These are phyloP conservation scores for Aspidiotus destructor DNA, from an alignment of 2,888 invertebrate species.

Conservation along the genomic window DNA sequence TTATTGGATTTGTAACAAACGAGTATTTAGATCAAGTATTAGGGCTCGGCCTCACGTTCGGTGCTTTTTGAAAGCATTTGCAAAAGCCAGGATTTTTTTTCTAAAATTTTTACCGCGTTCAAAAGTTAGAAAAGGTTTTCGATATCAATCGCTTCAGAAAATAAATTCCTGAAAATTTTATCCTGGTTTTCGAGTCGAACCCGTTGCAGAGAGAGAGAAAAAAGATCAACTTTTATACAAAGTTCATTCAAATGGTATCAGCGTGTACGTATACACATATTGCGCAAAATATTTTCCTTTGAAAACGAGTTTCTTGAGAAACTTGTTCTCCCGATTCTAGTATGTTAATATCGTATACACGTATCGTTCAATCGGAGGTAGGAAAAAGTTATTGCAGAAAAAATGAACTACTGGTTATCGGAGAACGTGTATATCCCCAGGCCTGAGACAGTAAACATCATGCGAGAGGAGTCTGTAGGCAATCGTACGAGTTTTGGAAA, in stretches of 20 bases:
- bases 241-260: not conserved
- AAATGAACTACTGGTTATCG: conserved; percentile 27
- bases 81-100: too few species aligned
- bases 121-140: too few species aligned
- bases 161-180: too few species aligned
- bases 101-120: too few species aligned
- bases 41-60: too few species aligned
- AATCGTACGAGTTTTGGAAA: not conserved
- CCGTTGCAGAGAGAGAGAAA: not conserved
- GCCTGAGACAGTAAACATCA: not conserved
- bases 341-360: conserved; percentile 1
- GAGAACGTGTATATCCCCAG: conserved; percentile 21
- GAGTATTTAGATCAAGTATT: too few species aligned
- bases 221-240: not conserved
- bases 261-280: not conserved
- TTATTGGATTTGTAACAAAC: too few species aligned
- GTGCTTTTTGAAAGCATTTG: too few species aligned
- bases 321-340: conserved; percentile 1
- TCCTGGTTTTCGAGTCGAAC: too few species aligned
- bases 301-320: conserved; percentile 14
- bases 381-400: conserved; percentile 24
- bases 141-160: too few species aligned
- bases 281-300: conserved; percentile 22
- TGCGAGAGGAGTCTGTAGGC: not conserved
- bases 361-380: conserved; percentile 17